Percentiles rank a stretch among this genome's conserved stretches.
Evolutionary conservation across 2,888 invertebrate genomes (phyloP).

Genomic region (Serrognathus titanus): DNA sequence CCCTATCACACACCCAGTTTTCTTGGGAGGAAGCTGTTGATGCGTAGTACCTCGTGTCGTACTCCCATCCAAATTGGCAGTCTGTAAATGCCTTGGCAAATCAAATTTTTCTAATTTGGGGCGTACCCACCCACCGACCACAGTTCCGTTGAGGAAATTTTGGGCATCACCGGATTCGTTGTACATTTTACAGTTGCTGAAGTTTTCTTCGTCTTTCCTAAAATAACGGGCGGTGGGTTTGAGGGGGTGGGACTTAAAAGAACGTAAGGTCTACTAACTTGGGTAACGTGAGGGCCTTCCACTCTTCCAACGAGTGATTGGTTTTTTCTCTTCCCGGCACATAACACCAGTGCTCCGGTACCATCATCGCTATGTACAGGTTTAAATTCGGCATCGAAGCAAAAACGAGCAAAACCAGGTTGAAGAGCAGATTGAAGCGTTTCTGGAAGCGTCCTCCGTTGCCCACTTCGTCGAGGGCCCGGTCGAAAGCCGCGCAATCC

Average conservation of each 20-base stretch:
- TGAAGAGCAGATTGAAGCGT: constrained; percentile 50
- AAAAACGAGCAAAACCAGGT: constrained; percentile 42
- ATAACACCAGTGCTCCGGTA: constrained; percentile 58
- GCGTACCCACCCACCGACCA: not conserved
- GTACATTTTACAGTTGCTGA: constrained; percentile 51
- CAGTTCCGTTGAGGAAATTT: not conserved
- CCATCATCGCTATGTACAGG: constrained; percentile 53
- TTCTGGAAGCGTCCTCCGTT: constrained; percentile 55
- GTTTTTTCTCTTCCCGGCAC: constrained; percentile 52
- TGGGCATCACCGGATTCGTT: constrained; percentile 21
- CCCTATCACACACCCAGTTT: constrained; percentile 57
- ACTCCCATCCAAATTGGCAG: constrained; percentile 56
- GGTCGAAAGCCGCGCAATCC: constrained; percentile 44
- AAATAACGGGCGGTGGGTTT: not conserved
- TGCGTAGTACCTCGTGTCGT: constrained; percentile 54
- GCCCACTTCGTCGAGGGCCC: constrained; percentile 52
- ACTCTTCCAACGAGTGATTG: constrained; percentile 50
- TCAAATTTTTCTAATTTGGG: no score
- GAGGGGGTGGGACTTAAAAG: no score
- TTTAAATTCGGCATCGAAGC: constrained; percentile 55
- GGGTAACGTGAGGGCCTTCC: constrained; percentile 55
- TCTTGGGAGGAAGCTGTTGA: constrained; percentile 52
- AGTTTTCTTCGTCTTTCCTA: constrained; percentile 12
- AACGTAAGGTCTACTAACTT: constrained; percentile 41
- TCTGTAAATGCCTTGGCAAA: constrained; percentile 32